A percentile compares a stretch with the other conserved stretches of the same genome.
Conservation (phyloP, 2,113 vertebrate species). For the Sitta europaea region DNA sequence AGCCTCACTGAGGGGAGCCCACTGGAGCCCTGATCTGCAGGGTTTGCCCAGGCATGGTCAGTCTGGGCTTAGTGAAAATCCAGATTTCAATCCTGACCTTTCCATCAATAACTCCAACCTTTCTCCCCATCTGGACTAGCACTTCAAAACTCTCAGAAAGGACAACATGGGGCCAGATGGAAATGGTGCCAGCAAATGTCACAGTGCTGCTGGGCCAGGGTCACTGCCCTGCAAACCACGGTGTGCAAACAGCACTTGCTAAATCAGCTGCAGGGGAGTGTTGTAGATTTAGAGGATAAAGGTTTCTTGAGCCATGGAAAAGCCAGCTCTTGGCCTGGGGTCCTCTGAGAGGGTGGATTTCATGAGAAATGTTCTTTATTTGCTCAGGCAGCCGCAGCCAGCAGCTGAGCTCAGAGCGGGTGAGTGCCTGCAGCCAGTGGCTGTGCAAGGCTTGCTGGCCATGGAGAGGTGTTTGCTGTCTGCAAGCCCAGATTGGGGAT, state of each 20-base stretch:
- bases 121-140: not conserved
- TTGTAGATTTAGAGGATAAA: not conserved
- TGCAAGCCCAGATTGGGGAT: not conserved
- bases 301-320: not conserved
- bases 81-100: not conserved
- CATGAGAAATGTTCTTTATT: not conserved
- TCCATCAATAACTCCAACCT: not conserved
- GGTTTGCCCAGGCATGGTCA: not conserved
- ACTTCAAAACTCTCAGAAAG: not conserved
- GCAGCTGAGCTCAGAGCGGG: conserved; percentile 18
- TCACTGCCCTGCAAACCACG: not conserved
- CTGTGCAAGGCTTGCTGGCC: not conserved
- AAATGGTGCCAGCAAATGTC: not conserved
- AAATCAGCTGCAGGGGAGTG: not conserved
- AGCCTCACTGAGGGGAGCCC: not conserved
- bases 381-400: not conserved
- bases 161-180: not conserved
- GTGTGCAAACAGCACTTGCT: not conserved
- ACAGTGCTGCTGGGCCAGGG: not conserved
- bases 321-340: not conserved
- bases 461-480: not conserved
- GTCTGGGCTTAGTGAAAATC: not conserved
- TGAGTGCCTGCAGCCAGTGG: not conserved
- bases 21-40: not conserved
- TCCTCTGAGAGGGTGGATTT: not conserved